A percentile compares a stretch with the other conserved stretches of the same genome.
phyloP scores from a whole-genome alignment of 2,113 vertebrate species.

The Loxodonta africana region DNA sequence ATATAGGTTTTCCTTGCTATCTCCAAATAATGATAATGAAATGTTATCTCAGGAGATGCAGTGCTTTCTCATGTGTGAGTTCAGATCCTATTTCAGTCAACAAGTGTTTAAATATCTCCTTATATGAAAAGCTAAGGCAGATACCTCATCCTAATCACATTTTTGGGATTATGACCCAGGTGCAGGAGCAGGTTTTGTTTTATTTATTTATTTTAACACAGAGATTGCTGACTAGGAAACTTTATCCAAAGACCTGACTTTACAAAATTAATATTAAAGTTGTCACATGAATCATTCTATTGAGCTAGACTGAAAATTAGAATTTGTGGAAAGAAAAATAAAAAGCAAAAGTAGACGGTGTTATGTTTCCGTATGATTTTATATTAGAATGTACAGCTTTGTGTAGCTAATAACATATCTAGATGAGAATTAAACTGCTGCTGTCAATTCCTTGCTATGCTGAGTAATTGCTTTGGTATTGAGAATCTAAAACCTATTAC shows the following conservation, averaged over 20 bases:
- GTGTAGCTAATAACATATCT: background rate
- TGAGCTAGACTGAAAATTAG: background rate
- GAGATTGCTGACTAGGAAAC: background rate
- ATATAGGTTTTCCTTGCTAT: background rate
- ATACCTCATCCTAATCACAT: background rate
- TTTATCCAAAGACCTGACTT: background rate
- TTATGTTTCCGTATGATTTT: background rate
- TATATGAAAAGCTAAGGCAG: background rate
- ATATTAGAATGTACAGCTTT: background rate
- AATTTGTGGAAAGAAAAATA: background rate
- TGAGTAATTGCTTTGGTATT: background rate
- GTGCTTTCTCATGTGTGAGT: background rate
- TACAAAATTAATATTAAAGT: background rate
- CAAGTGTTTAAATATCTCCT: background rate
- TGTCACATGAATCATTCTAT: background rate
- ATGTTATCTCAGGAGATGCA: background rate
- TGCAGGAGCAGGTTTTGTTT: background rate
- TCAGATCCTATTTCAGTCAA: slow-evolving; percentile 17
- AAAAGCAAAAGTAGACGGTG: background rate
- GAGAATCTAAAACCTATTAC: background rate
- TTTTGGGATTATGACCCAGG: background rate
- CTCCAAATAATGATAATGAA: background rate
- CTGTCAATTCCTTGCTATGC: no score
- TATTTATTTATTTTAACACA: background rate
- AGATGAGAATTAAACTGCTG: background rate